Conservation (phyloP, 2,797 vertebrate genomes). For the Pipistrellus pipistrellus region DNA sequence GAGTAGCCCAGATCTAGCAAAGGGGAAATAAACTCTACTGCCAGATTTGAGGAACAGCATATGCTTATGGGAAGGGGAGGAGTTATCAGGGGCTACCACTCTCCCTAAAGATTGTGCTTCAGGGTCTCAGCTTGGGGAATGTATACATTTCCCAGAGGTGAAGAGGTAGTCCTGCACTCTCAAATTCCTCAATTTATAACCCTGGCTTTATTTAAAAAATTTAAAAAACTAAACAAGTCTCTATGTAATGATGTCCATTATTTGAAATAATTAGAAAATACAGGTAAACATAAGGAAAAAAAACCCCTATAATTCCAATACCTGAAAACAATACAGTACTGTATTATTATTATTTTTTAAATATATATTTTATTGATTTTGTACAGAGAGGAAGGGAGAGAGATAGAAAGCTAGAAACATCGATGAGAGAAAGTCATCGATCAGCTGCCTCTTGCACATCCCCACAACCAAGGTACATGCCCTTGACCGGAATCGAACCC, state of each 20-base stretch:
- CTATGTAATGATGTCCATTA: slow-evolving; percentile 4
- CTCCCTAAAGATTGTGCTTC: background rate
- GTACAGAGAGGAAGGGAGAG: too few species aligned
- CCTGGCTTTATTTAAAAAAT: background rate
- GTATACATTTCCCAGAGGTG: background rate
- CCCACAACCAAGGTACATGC: too few species aligned
- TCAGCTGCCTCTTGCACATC: too few species aligned
- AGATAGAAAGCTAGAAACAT: too few species aligned
- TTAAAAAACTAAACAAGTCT: slow-evolving; percentile 14
- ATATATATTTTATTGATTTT: too few species aligned
- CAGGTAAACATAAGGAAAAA: background rate
- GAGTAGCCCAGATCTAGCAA: background rate
- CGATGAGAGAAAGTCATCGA: too few species aligned
- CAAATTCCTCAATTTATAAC: slow-evolving; percentile 22
- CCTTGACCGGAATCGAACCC: too few species aligned
- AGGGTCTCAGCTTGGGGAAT: background rate
- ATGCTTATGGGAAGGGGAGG: background rate
- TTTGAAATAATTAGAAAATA: background rate
- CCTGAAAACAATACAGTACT: background rate
- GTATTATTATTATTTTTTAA: too few species aligned
- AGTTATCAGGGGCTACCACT: background rate
- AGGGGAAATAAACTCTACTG: background rate
- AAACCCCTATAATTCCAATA: background rate
- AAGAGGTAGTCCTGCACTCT: background rate
- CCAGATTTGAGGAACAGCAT: background rate